phyloP scores from a whole-genome alignment of 2,113 vertebrate genomes.

The Cavia porcellus region DNA sequence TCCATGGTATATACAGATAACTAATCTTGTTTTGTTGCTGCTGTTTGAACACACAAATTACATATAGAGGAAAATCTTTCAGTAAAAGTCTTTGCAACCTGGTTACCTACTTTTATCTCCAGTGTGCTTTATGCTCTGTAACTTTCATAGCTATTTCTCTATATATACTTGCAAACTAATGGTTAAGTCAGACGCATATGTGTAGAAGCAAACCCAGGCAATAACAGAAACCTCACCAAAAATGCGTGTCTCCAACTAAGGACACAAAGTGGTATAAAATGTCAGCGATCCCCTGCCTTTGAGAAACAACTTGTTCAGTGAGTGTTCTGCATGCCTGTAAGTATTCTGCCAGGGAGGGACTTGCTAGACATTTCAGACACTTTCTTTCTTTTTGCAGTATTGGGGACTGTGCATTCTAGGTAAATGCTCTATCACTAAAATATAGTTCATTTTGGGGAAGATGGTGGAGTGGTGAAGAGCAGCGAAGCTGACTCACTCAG shows the following conservation, averaged over 20 bases:
- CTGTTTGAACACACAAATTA: neutral
- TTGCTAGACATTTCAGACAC: neutral
- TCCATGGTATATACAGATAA: neutral
- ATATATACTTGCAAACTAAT: slow-evolving; percentile 2
- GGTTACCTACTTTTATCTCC: neutral
- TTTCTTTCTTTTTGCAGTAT: neutral
- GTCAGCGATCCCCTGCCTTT: neutral
- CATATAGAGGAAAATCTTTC: neutral
- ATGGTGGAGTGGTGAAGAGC: neutral
- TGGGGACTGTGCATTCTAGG: neutral
- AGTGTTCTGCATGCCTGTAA: neutral
- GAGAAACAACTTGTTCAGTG: slow-evolving; percentile 1
- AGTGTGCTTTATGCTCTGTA: neutral
- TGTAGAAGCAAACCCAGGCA: neutral
- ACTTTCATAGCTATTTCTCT: neutral
- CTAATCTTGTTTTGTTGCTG: neutral
- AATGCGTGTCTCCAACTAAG: slow-evolving; percentile 23
- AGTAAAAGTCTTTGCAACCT: neutral
- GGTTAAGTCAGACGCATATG: neutral
- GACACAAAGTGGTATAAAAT: neutral
- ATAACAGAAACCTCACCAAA: neutral
- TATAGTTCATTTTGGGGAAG: neutral
- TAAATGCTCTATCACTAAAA: neutral
- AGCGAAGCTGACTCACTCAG: too few species aligned
- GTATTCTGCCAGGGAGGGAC: neutral